Percentiles rank a stretch among this genome's conserved stretches.
Evolutionary conservation across 2,888 invertebrate genomes (phyloP).

Genomic region (Clepsis dumicolana): DNA sequence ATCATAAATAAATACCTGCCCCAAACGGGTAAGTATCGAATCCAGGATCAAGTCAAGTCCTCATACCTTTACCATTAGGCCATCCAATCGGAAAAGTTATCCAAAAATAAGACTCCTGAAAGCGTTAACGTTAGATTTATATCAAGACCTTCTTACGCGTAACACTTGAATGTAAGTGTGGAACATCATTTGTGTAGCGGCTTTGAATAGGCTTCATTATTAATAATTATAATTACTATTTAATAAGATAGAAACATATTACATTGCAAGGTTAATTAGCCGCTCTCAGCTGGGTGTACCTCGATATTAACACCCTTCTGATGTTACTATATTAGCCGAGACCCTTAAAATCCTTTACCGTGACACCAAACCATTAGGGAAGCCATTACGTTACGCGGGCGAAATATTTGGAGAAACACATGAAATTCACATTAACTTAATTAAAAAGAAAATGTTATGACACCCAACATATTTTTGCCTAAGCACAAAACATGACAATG

Average conservation of each 20-base stretch:
- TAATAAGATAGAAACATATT: not conserved
- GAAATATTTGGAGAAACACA: constrained; percentile 23
- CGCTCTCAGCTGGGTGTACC: not conserved
- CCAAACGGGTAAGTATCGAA: too few species aligned
- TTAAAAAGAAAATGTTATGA: constrained; percentile 8
- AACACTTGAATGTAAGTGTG: too few species aligned
- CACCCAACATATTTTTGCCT: not conserved
- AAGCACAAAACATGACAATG: not conserved
- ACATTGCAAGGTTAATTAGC: not conserved
- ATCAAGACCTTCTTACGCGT: too few species aligned
- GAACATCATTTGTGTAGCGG: too few species aligned
- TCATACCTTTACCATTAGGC: too few species aligned
- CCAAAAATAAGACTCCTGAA: too few species aligned
- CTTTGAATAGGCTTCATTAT: too few species aligned
- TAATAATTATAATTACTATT: too few species aligned
- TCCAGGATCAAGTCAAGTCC: too few species aligned
- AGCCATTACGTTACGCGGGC: constrained; percentile 12
- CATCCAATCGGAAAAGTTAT: too few species aligned
- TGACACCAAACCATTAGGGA: constrained; percentile 24
- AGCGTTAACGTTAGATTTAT: too few species aligned
- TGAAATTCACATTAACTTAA: constrained; percentile 22
- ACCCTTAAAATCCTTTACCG: constrained; percentile 19
- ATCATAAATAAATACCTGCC: too few species aligned
- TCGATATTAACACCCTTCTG: not conserved
- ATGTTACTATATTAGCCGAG: not conserved